phyloP scores from a whole-genome alignment of 2,888 invertebrate genomes.

The Boloria selene region DNA sequence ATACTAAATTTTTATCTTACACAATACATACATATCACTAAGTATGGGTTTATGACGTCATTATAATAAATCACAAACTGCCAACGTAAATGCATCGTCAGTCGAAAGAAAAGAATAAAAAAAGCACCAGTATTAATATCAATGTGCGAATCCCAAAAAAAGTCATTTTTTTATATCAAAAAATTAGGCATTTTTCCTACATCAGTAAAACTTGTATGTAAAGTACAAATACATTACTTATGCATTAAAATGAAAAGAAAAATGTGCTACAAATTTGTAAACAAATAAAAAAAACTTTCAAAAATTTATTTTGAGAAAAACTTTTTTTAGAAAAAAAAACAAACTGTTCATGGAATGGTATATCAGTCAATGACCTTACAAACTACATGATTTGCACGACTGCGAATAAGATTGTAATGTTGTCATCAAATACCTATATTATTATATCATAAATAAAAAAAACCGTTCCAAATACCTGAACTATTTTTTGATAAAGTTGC shows the following conservation, averaged over 20 bases:
- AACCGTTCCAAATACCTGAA: background rate
- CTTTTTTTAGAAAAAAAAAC: conserved; percentile 9
- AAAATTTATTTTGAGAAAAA: background rate
- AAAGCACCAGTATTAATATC: conserved; percentile 26
- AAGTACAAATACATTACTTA: background rate
- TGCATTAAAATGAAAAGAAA: conserved; percentile 4
- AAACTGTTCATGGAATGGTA: conserved; percentile 48
- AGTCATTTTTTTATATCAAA: background rate
- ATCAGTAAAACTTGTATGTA: conserved; percentile 4
- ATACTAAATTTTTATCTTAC: conserved; percentile 60
- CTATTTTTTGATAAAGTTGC: background rate
- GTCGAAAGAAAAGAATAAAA: conserved; percentile 43
- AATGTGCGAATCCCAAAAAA: conserved; percentile 15
- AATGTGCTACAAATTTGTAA: background rate
- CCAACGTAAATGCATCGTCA: conserved; percentile 56
- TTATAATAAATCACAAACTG: background rate
- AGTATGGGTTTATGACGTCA: conserved; percentile 34
- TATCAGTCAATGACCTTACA: conserved; percentile 47
- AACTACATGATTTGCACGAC: conserved; percentile 22
- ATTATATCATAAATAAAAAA: background rate
- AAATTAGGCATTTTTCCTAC: conserved; percentile 9
- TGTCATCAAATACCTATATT: background rate
- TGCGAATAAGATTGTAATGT: background rate
- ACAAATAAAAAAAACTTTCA: background rate
- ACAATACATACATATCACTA: conserved; percentile 67